phyloP scores from a whole-genome alignment of 2,113 vertebrate genomes.

The Hydrolagus affinis region DNA sequence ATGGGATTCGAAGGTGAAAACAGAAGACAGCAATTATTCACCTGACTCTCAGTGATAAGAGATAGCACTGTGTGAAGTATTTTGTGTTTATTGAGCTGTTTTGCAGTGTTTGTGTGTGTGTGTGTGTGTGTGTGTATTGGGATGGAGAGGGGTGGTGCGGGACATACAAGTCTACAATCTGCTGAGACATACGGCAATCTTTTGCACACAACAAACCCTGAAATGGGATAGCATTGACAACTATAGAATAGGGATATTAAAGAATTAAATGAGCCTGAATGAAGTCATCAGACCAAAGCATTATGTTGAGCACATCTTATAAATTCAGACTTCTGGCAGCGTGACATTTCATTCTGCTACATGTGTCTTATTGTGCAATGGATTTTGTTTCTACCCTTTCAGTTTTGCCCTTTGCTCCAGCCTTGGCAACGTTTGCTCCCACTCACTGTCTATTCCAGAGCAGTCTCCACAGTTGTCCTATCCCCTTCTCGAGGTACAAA shows the following conservation, averaged over 20 bases:
- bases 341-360: background rate
- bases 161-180: background rate
- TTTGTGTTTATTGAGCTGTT: background rate
- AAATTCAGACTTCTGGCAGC: background rate
- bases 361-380: background rate
- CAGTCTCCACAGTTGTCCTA: no score
- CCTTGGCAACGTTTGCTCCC: no score
- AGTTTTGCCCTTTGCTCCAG: no score
- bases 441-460: no score
- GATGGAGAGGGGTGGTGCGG: no score
- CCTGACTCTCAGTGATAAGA: background rate
- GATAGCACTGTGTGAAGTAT: background rate
- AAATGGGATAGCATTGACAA: background rate
- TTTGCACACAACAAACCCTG: background rate
- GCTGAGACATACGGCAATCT: background rate
- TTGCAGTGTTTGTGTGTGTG: background rate
- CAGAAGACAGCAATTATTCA: constrained; percentile 4
- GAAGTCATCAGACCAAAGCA: background rate
- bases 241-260: background rate
- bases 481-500: no score
- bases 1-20: background rate
- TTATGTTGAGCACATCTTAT: background rate
- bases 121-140: no score
- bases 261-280: background rate
- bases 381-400: no score